phyloP scores from a whole-genome alignment of 2,797 vertebrate species.

The Moxostoma hubbsi region DNA sequence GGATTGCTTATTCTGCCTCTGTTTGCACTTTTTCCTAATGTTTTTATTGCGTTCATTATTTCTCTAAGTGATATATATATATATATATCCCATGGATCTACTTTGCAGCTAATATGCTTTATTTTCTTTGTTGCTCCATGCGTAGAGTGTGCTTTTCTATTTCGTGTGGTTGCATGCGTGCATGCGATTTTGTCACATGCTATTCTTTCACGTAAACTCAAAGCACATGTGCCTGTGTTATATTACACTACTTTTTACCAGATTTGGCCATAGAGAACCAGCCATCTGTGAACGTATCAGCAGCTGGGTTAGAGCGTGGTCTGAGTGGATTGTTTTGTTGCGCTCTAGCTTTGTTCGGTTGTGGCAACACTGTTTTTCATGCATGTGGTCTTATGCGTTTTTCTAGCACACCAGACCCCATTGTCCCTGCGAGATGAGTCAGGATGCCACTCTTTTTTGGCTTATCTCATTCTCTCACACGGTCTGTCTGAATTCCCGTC shows the following conservation, averaged over 20 bases:
- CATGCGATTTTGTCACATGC: conserved; percentile 52
- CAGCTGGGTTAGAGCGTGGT: conserved; percentile 32
- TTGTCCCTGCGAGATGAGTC: conserved; percentile 49
- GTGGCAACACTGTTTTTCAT: conserved; percentile 61
- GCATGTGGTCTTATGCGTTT: conserved; percentile 47
- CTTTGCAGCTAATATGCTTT: conserved; percentile 4
- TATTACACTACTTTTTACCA: conserved; percentile 37
- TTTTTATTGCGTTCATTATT: conserved; percentile 1
- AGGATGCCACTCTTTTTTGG: conserved; percentile 16
- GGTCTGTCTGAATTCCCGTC: not conserved
- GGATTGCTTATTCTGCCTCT: not conserved
- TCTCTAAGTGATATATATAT: not conserved
- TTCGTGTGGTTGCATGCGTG: conserved; percentile 51
- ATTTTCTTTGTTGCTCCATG: not conserved
- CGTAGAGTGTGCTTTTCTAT: conserved; percentile 35
- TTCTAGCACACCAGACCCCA: conserved; percentile 32
- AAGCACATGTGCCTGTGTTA: conserved; percentile 43
- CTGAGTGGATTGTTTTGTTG: conserved; percentile 50
- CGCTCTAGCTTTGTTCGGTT: conserved; percentile 50
- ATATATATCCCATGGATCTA: not conserved
- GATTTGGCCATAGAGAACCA: conserved; percentile 21
- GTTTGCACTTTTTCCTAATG: not conserved
- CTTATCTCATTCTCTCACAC: not conserved
- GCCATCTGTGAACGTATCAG: conserved; percentile 51
- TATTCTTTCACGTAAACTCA: conserved; percentile 46